Evolutionary conservation across 2,113 vertebrate species (phyloP).

Genomic region (Tamias sibiricus): DNA sequence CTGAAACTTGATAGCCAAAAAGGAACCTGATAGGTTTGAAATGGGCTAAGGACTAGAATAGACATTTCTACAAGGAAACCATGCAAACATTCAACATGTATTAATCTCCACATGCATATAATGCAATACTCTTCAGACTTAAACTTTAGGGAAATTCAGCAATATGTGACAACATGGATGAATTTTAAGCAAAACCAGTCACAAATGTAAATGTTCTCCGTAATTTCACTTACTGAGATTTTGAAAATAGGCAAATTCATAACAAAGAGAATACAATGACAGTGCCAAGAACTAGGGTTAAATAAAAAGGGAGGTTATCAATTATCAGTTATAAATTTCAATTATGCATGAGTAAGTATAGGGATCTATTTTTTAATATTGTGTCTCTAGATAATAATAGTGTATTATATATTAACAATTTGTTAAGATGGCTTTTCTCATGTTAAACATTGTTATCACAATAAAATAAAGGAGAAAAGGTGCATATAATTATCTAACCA

Average conservation of each 20-base stretch:
- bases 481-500: background rate
- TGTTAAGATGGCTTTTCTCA: background rate
- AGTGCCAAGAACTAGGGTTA: fast-evolving
- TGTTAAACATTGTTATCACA: too few species aligned
- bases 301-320: background rate
- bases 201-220: background rate
- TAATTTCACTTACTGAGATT: background rate
- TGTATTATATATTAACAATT: background rate
- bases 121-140: background rate
- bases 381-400: fast-evolving
- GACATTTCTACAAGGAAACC: background rate
- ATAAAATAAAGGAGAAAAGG: background rate
- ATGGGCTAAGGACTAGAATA: background rate
- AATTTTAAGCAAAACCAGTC: background rate
- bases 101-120: background rate
- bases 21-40: background rate
- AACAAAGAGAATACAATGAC: background rate
- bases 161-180: too few species aligned
- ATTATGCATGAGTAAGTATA: background rate
- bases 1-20: background rate
- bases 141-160: background rate
- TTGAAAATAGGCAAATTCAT: background rate
- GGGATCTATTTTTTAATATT: too few species aligned
- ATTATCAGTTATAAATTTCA: background rate
- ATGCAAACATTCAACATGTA: background rate